Base-by-base conservation (phyloP, 1,140 invertebrate genomes). In the Papilio dardanus region DNA sequence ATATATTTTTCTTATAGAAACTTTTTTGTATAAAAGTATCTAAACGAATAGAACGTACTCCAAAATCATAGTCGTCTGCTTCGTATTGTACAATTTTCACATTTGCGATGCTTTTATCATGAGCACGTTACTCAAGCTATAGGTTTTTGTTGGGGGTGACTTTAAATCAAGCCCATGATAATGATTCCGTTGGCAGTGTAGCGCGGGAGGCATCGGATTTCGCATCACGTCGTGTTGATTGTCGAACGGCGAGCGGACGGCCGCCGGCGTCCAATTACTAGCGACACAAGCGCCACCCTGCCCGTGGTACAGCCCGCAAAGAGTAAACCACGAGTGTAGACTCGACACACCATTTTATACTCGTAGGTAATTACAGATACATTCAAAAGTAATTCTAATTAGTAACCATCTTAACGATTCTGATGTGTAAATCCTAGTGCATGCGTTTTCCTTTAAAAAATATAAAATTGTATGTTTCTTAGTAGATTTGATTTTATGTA, bases 181-280 rank as follows among this genome's bases (percentile, higher is more conserved):
- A 90, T 90, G 82, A 88, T 89, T 86, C 83, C 82, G 79, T 71
- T 79, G 77, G 83, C 86, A 80, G 86, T 86, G 82, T 83, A 83
- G 77, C 74, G 58, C 84, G 82, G n/a, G 85, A 83, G 83, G 87
- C 85, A 90, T 90, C 86, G 88, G 84, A 89, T 91, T 92, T 90
- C 90, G 85, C 83, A 84, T 89, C 90, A 92, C 90, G 90, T 90
- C 83, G 81, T 83, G 83, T 90, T 90, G 90, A 92, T 92, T 90
- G 89, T 89, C 81, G 87, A 80, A 83, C 88, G 88, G 86, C 88
- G 86, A 88, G 88, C 87, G 81, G 83, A 82, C 81, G 83, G 81
- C 88, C 86, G 87, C 75, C 84, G 87, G 84, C 87, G 87, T 87
- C 87, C 89, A 91, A 90, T 91, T 88, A 91, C 86, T 79, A 85